Conservation (phyloP, 2,888 invertebrate species). For the Amphipoea lucens region DNA sequence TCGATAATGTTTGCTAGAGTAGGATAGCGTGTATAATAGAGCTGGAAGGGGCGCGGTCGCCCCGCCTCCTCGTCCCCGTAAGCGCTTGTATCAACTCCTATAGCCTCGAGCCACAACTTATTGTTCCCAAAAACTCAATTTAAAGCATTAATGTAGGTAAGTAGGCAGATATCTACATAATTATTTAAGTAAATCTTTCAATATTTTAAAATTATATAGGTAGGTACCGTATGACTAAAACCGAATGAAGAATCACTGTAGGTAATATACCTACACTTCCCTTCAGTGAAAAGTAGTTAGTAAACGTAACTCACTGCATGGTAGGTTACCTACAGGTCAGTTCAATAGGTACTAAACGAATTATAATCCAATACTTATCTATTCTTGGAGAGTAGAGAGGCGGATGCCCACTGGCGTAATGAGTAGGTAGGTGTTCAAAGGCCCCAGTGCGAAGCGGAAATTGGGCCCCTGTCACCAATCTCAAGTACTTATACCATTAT, state of each 20-base stretch:
- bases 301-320: not conserved
- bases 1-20: conserved; percentile 80
- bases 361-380: not conserved
- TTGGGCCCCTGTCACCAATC: not conserved
- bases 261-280: not conserved
- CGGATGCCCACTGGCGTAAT: too few species aligned
- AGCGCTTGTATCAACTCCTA: conserved; percentile 61
- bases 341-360: not conserved
- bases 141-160: conserved; percentile 46
- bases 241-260: not conserved
- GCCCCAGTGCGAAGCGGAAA: not conserved
- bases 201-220: conserved; percentile 6
- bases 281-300: too few species aligned
- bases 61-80: conserved; percentile 66
- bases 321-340: not conserved
- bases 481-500: not conserved
- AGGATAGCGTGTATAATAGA: conserved; percentile 71
- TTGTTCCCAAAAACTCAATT: conserved; percentile 69
- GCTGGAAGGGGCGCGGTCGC: conserved; percentile 75
- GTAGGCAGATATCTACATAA: conserved; percentile 17
- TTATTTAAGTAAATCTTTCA: conserved; percentile 4
- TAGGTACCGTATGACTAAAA: not conserved
- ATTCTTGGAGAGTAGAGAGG: not conserved
- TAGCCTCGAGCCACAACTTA: conserved; percentile 61
- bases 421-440: not conserved